These are phyloP conservation scores for Halcyon chelicuti DNA, from an alignment of 2,797 vertebrate genomes.

Conservation along the genomic window DNA sequence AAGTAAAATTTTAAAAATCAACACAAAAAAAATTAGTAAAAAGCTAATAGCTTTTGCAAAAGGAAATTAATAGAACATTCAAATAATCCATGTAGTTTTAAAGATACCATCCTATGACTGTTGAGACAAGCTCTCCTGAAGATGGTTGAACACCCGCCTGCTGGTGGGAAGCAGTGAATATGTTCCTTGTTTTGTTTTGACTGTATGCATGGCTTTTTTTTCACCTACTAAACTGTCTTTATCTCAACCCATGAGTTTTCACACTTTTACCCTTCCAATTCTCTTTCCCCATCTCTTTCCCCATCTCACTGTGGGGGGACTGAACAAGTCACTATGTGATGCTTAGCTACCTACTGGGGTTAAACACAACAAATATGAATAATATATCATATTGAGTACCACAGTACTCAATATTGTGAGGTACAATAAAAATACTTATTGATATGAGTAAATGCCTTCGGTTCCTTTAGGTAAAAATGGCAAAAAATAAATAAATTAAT, in stretches of 20 bases:
- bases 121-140: background rate
- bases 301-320: background rate
- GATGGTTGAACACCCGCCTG: no score
- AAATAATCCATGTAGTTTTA: background rate
- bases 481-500: background rate
- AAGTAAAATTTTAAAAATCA: background rate
- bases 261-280: no score
- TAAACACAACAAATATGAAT: background rate
- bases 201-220: background rate
- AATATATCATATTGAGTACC: background rate
- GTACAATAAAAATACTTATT: background rate
- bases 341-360: background rate
- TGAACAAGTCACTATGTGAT: background rate
- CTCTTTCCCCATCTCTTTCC: no score
- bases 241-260: background rate
- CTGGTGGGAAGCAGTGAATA: no score
- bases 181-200: background rate
- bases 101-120: background rate
- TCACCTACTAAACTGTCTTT: background rate
- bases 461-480: background rate
- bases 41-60: background rate
- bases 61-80: background rate
- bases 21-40: background rate
- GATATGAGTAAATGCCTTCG: background rate
- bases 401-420: no score